These are phyloP conservation scores for Zaprionus vittiger DNA, from an alignment of 1,140 invertebrate genomes.

Conservation along the genomic window DNA sequence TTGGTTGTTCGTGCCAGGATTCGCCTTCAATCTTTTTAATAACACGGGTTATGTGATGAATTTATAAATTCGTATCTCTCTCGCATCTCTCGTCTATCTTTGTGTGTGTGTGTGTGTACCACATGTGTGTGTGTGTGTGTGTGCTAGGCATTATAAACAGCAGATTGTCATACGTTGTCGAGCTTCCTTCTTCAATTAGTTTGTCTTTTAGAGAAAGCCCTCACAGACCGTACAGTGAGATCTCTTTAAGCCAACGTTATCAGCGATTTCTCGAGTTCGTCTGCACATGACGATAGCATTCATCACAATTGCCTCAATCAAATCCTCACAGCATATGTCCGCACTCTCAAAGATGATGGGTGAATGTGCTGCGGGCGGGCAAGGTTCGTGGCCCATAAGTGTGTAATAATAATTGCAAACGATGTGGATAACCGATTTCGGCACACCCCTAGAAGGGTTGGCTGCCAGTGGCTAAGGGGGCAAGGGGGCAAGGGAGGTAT, in stretches of 20 bases:
- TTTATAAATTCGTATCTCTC: slow-evolving; percentile 77
- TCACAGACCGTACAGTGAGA: not conserved
- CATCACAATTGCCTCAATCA: not conserved
- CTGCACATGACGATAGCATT: not conserved
- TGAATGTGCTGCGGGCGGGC: not conserved
- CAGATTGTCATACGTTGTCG: slow-evolving; percentile 54
- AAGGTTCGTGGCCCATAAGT: slow-evolving; percentile 44
- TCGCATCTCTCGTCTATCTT: not conserved
- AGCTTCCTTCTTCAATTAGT: slow-evolving; percentile 70
- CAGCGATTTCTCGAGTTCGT: not conserved
- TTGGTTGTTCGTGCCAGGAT: slow-evolving; percentile 77
- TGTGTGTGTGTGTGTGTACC: slow-evolving; percentile 13
- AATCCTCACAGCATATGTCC: slow-evolving; percentile 1
- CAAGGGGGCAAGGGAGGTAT: too few species aligned
- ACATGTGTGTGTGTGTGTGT: not conserved
- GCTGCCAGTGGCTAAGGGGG: too few species aligned
- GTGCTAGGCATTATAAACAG: slow-evolving; percentile 4
- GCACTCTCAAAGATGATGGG: not conserved
- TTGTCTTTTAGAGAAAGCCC: slow-evolving; percentile 42
- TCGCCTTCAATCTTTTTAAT: slow-evolving; percentile 76
- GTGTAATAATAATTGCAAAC: slow-evolving; percentile 75
- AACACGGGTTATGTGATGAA: slow-evolving; percentile 81
- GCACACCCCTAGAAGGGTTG: slow-evolving; percentile 27
- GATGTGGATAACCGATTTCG: slow-evolving; percentile 35
- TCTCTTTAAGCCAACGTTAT: not conserved